A percentile compares a stretch with the other conserved stretches of the same genome.
phyloP scores from a whole-genome alignment of 1,140 invertebrate genomes.

The Battus philenor region DNA sequence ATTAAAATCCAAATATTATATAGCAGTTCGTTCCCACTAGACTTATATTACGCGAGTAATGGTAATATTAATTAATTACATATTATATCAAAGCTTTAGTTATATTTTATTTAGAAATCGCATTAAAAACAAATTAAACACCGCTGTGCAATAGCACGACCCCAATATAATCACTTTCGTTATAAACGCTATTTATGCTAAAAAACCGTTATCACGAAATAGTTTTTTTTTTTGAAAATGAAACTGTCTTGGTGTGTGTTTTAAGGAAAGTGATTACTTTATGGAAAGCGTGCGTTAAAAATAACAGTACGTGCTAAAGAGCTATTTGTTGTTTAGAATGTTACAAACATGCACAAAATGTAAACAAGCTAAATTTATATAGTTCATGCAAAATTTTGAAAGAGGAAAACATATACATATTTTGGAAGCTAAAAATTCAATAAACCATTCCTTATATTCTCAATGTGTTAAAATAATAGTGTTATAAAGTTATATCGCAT shows the following conservation, averaged over 20 bases:
- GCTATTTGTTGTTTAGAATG: no score
- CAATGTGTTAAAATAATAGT: background rate
- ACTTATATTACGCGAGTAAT: no score
- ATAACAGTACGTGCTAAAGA: slow-evolving; percentile 19
- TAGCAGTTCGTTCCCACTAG: no score
- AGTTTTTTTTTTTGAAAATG: slow-evolving; percentile 49
- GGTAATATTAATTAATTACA: no score
- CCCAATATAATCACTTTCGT: slow-evolving; percentile 47
- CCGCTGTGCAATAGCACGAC: slow-evolving; percentile 20
- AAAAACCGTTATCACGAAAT: slow-evolving; percentile 16
- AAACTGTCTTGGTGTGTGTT: slow-evolving; percentile 27
- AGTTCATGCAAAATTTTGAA: no score
- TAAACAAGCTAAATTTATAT: no score
- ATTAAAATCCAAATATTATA: no score
- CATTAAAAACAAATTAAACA: background rate
- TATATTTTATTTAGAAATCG: background rate
- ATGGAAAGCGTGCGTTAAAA: slow-evolving; percentile 12
- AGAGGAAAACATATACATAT: no score
- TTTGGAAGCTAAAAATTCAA: no score
- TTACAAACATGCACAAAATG: no score
- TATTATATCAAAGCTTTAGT: no score
- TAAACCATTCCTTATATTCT: no score
- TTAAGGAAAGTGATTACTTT: slow-evolving; percentile 48
- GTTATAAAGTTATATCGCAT: background rate
- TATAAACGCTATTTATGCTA: slow-evolving; percentile 22